Evolutionary conservation across 1,140 invertebrate genomes (phyloP).

Genomic region (Anastrepha obliqua): DNA sequence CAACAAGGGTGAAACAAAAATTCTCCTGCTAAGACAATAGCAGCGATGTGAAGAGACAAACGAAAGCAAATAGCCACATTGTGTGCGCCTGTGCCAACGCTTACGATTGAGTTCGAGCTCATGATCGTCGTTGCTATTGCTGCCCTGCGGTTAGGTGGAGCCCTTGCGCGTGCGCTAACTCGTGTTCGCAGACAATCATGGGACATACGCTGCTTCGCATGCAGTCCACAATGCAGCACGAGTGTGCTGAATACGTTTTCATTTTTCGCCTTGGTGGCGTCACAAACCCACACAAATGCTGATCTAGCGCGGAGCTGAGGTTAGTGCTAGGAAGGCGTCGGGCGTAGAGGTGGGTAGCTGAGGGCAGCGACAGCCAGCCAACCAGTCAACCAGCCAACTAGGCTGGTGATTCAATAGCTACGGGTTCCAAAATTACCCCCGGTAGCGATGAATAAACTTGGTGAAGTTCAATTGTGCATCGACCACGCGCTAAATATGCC

Average conservation of each 20-base stretch:
- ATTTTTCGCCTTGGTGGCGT: neutral
- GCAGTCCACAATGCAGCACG: neutral
- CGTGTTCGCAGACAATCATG: conserved; percentile 36
- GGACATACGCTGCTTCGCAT: neutral
- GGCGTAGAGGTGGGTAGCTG: neutral
- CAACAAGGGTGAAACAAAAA: neutral
- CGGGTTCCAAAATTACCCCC: conserved; percentile 42
- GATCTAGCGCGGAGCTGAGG: neutral
- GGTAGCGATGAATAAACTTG: conserved; percentile 43
- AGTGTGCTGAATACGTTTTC: neutral
- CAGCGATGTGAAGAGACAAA: neutral
- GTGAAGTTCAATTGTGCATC: conserved; percentile 38
- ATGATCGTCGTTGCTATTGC: neutral
- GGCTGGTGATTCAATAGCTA: conserved; percentile 35
- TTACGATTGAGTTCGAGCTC: neutral
- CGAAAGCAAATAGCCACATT: neutral
- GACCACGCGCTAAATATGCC: conserved; percentile 39
- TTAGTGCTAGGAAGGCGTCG: neutral
- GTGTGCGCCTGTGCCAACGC: neutral
- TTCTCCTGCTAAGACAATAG: conserved; percentile 29
- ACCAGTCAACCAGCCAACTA: neutral
- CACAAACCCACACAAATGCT: neutral
- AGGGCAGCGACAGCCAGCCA: neutral
- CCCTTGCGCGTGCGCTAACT: conserved; percentile 47
- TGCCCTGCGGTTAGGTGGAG: conserved; percentile 34